These are phyloP conservation scores for Hypotaenidia philippensis DNA, from an alignment of 2,797 vertebrate species.

Conservation along the genomic window DNA sequence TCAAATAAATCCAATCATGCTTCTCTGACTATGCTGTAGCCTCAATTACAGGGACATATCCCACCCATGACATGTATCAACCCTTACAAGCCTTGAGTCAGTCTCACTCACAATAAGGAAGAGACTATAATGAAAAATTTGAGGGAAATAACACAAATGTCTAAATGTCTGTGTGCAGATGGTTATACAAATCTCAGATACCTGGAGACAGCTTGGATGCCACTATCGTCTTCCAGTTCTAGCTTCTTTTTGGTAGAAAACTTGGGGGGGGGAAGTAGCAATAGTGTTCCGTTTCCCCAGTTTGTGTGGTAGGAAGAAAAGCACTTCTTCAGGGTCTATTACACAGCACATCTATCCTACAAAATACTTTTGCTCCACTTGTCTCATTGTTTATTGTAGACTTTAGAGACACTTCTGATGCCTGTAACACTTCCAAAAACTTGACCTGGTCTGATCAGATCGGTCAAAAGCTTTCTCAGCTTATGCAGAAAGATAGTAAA, in stretches of 20 bases:
- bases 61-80: neutral
- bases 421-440: neutral
- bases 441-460: neutral
- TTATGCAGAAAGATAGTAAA: neutral
- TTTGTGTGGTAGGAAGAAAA: neutral
- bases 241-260: neutral
- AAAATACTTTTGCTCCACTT: neutral
- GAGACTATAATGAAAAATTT: neutral
- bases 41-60: neutral
- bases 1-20: neutral
- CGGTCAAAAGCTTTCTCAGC: neutral
- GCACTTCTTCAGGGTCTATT: neutral
- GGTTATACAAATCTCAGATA: neutral
- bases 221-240: neutral
- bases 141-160: neutral
- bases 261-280: neutral
- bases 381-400: neutral
- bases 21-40: neutral
- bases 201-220: neutral
- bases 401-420: neutral
- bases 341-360: neutral
- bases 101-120: neutral
- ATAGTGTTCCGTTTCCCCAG: neutral
- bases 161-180: neutral
- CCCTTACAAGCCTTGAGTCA: neutral